Percentiles rank a stretch among this genome's conserved stretches.
Conservation (phyloP, 2,888 invertebrate genomes). For the Trachelus iudaicus region DNA sequence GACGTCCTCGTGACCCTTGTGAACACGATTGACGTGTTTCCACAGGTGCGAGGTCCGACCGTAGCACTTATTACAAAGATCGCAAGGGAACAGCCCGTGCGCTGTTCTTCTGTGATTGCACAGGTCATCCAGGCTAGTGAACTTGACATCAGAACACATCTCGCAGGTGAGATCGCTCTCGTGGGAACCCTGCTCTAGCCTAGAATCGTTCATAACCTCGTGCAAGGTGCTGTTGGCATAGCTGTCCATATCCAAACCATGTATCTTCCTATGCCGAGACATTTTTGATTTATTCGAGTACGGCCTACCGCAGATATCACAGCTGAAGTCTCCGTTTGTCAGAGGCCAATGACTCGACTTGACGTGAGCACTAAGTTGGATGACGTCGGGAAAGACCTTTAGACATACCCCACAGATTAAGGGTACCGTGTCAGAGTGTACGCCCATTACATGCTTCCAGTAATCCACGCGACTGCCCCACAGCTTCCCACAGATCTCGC, state of each 20-base stretch:
- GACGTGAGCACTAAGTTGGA: slow-evolving; percentile 64
- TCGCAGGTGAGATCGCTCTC: slow-evolving; percentile 53
- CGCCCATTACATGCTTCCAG: slow-evolving; percentile 69
- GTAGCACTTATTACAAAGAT: slow-evolving; percentile 72
- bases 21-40: slow-evolving; percentile 73
- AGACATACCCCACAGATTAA: slow-evolving; percentile 67
- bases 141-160: slow-evolving; percentile 57
- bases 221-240: slow-evolving; percentile 29
- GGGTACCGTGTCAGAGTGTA: slow-evolving; percentile 67
- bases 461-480: slow-evolving; percentile 68
- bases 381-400: slow-evolving; percentile 65
- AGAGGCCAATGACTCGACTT: slow-evolving; percentile 65
- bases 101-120: slow-evolving; percentile 68
- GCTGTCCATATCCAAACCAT: slow-evolving; percentile 54
- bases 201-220: slow-evolving; percentile 31
- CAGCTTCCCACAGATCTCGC: slow-evolving; percentile 67
- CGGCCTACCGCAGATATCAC: slow-evolving; percentile 67
- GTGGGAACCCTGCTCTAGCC: background rate
- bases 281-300: slow-evolving; percentile 68
- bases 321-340: slow-evolving; percentile 66
- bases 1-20: slow-evolving; percentile 71
- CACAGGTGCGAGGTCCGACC: slow-evolving; percentile 72
- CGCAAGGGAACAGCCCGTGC: slow-evolving; percentile 71
- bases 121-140: slow-evolving; percentile 67
- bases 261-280: slow-evolving; percentile 67